A percentile compares a stretch with the other conserved stretches of the same genome.
Conservation (phyloP, 2,888 invertebrate genomes). For the Callyntrura guangdongensis region DNA sequence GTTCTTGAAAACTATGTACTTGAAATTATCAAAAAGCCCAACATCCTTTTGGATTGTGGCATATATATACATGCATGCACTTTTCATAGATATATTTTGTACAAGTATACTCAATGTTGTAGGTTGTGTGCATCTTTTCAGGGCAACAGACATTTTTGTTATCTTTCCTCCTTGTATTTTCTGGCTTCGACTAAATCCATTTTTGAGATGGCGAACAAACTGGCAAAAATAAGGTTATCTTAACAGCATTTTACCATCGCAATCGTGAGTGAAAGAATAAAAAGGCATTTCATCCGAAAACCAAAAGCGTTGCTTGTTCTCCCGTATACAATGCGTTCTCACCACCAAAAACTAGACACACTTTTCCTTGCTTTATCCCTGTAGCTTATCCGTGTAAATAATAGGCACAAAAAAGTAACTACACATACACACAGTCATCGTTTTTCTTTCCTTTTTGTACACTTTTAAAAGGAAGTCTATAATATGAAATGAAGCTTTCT, state of each 20-base stretch:
- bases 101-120: not conserved
- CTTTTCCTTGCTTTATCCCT: not conserved
- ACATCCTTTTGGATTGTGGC: not conserved
- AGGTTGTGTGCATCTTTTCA: not conserved
- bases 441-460: not conserved
- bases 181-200: conserved; percentile 42
- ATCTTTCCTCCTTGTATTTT: conserved; percentile 38
- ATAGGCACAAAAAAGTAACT: not conserved
- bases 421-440: too few relatives aligned
- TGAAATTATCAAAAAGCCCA: conserved; percentile 67
- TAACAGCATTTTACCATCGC: conserved; percentile 43
- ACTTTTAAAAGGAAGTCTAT: conserved; percentile 10
- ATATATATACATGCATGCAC: not conserved
- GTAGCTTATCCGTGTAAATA: not conserved
- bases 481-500: conserved; percentile 42
- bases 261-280: conserved; percentile 19
- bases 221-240: conserved; percentile 72
- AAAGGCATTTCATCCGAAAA: conserved; percentile 7
- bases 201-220: conserved; percentile 49
- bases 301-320: not conserved
- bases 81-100: not conserved
- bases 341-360: not conserved
- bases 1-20: conserved; percentile 11
- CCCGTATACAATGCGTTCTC: not conserved
- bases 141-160: conserved; percentile 2